These are phyloP conservation scores for Oreochromis mossambicus DNA, from an alignment of 2,797 vertebrate species.

Conservation along the genomic window DNA sequence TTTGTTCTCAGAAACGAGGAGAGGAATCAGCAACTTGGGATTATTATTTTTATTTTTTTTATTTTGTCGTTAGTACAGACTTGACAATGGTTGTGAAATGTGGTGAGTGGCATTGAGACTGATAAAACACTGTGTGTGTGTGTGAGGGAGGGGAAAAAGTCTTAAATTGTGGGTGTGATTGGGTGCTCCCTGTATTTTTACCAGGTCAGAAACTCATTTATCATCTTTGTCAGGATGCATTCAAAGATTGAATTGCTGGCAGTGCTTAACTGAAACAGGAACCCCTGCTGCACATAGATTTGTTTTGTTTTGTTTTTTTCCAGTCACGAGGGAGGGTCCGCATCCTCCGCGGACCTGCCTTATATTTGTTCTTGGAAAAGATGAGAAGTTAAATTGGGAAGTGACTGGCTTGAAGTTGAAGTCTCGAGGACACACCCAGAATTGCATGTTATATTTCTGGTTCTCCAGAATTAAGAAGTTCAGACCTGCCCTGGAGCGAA, in stretches of 20 bases:
- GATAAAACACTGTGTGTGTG: background rate
- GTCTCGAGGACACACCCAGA: background rate
- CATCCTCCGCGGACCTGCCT: constrained; percentile 5
- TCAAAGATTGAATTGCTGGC: background rate
- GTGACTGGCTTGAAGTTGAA: background rate
- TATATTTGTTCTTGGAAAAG: background rate
- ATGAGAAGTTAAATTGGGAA: background rate
- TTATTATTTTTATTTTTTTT: background rate
- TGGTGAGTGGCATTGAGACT: background rate
- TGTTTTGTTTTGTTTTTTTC: background rate
- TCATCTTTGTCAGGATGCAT: background rate
- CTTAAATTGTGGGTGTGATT: background rate
- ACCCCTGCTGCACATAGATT: background rate
- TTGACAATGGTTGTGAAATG: background rate
- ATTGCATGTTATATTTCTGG: background rate
- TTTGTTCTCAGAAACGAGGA: background rate
- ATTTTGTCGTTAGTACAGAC: background rate
- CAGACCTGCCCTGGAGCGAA: background rate
- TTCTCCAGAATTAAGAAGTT: background rate
- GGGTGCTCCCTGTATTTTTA: background rate
- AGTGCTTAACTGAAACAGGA: background rate
- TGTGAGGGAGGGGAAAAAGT: background rate
- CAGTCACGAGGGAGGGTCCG: background rate
- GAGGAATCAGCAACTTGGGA: background rate
- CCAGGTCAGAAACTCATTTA: background rate